A percentile compares a stretch with the other conserved stretches of the same genome.
Evolutionary conservation across 2,888 invertebrate genomes (phyloP).

Genomic region (Petrolisthes manimaculis): DNA sequence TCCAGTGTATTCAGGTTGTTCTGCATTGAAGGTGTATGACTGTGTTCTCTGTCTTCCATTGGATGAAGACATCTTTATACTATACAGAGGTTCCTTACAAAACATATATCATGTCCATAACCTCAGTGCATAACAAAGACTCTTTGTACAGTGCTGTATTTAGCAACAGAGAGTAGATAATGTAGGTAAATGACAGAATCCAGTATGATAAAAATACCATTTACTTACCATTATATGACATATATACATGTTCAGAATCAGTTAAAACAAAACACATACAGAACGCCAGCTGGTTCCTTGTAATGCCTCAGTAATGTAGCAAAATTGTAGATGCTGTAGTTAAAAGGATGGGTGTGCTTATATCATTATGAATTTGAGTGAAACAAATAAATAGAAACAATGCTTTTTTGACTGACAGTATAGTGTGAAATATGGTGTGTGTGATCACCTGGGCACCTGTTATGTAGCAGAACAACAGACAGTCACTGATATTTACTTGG

Average conservation of each 20-base stretch:
- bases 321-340: background rate
- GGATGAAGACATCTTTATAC: no score
- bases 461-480: background rate
- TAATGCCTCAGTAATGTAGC: slow-evolving; percentile 47
- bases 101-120: no score
- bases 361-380: slow-evolving; percentile 12
- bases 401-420: slow-evolving; percentile 9
- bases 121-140: no score
- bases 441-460: slow-evolving; percentile 3
- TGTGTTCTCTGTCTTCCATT: no score
- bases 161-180: background rate
- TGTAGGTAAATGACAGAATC: slow-evolving; percentile 27
- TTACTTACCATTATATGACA: slow-evolving; percentile 62
- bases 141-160: no score
- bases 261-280: slow-evolving; percentile 23
- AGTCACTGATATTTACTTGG: background rate
- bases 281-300: slow-evolving; percentile 55
- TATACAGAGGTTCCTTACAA: no score
- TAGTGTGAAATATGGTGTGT: slow-evolving; percentile 7
- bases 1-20: no score
- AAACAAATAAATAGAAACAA: slow-evolving; percentile 1
- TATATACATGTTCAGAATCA: slow-evolving; percentile 57
- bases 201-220: slow-evolving; percentile 59
- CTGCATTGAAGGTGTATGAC: no score
- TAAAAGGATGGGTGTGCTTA: background rate